Conservation (phyloP, 23 tunicate species). For the Clavelina lepadiformis region DNA sequence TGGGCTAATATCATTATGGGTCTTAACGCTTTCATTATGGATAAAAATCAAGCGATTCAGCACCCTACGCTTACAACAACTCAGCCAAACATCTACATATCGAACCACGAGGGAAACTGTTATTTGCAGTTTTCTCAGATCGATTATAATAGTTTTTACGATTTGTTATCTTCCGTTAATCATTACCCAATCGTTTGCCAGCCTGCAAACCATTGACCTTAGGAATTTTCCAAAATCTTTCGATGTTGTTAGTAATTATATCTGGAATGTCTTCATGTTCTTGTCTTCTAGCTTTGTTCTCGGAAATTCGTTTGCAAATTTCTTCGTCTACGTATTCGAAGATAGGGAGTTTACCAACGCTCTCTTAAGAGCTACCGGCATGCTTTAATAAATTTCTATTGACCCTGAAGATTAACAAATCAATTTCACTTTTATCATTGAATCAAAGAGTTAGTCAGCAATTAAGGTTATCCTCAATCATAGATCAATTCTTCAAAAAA, state of each 20-base stretch:
- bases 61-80: neutral
- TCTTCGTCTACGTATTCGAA: conserved; percentile 12
- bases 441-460: no score
- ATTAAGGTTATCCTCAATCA: no score
- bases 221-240: conserved; percentile 9
- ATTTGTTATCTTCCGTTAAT: conserved; percentile 20
- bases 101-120: no score
- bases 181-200: conserved; percentile 30
- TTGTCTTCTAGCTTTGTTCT: conserved; percentile 26
- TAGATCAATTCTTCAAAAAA: no score
- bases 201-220: conserved; percentile 1
- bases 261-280: conserved; percentile 26
- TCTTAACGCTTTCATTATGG: conserved; percentile 1
- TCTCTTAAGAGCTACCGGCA: no score
- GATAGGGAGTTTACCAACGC: conserved; percentile 19
- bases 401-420: no score
- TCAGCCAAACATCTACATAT: no score
- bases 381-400: no score
- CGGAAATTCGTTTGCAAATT: conserved; percentile 26
- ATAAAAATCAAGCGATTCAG: conserved; percentile 3
- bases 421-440: no score
- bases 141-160: conserved; percentile 27
- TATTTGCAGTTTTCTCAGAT: neutral
- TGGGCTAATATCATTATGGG: conserved; percentile 17
- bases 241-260: neutral